A percentile compares a stretch with the other conserved stretches of the same genome.
These are phyloP conservation scores for Rhodeus uyekii DNA, from an alignment of 2,797 vertebrate species.

Conservation along the genomic window DNA sequence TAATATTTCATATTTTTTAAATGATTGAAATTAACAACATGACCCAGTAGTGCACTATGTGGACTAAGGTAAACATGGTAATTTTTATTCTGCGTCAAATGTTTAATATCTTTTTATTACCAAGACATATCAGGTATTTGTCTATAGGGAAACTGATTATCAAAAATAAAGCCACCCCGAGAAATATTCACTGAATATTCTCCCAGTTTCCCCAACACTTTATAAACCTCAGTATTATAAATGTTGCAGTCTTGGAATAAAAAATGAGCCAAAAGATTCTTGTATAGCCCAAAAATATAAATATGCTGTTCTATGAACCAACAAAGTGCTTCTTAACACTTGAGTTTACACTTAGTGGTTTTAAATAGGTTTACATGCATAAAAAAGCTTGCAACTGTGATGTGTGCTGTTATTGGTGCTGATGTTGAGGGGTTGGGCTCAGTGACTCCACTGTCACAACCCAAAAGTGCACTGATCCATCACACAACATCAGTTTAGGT, in stretches of 20 bases:
- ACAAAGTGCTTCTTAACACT: slow-evolving; percentile 1
- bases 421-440: slow-evolving; percentile 42
- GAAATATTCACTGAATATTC: neutral
- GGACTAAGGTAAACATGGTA: neutral
- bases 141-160: neutral
- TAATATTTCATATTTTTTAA: neutral
- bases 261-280: neutral
- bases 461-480: slow-evolving; percentile 10
- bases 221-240: neutral
- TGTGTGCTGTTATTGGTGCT: slow-evolving; percentile 37
- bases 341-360: neutral
- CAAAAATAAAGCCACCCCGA: neutral
- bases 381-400: neutral
- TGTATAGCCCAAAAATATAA: neutral
- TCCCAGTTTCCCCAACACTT: neutral
- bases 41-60: neutral
- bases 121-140: neutral
- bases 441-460: slow-evolving; percentile 24
- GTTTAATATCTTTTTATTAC: neutral
- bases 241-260: neutral
- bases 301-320: slow-evolving; percentile 19
- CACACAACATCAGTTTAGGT: slow-evolving; percentile 27
- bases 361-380: neutral
- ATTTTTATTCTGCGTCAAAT: neutral
- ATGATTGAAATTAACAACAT: neutral